These are phyloP conservation scores for Pongo abelii DNA, from an alignment of 2,113 vertebrate genomes.

Conservation along the genomic window DNA sequence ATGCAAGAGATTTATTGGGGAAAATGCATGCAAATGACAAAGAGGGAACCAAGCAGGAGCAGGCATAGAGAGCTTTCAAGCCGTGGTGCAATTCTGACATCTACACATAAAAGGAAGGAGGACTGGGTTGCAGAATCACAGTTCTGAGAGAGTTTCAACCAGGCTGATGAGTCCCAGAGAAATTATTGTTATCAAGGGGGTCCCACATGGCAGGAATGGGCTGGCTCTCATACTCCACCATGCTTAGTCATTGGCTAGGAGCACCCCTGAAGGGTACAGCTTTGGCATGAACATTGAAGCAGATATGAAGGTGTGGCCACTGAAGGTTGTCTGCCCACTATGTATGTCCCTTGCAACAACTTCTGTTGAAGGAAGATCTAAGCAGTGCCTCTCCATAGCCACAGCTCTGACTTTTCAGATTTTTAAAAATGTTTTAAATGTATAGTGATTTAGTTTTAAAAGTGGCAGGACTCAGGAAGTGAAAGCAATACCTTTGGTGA, in stretches of 20 bases:
- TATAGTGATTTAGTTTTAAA: not conserved
- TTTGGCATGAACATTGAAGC: not conserved
- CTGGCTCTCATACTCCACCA: not conserved
- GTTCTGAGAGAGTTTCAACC: not conserved
- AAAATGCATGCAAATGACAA: not conserved
- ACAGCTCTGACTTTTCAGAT: not conserved
- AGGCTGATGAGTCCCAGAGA: not conserved
- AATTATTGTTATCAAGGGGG: accelerated
- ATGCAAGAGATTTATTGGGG: not conserved
- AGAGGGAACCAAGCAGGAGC: not conserved
- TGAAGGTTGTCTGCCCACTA: not conserved
- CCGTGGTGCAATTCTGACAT: accelerated
- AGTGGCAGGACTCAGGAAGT: not conserved
- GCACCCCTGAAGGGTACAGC: not conserved
- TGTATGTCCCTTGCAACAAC: not conserved
- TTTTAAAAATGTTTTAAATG: not conserved
- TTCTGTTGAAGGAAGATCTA: not conserved
- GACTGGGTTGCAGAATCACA: not conserved
- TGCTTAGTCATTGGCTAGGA: not conserved
- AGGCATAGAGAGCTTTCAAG: not conserved
- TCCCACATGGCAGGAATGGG: too few species aligned
- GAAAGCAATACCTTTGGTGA: not conserved
- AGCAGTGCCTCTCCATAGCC: not conserved
- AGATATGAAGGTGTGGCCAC: not conserved
- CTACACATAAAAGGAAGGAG: not conserved